Evolutionary conservation across 2,888 invertebrate species (phyloP), one percentile per base, ranked within the genome.

Genomic region (Cephus nigrinus): DNA sequence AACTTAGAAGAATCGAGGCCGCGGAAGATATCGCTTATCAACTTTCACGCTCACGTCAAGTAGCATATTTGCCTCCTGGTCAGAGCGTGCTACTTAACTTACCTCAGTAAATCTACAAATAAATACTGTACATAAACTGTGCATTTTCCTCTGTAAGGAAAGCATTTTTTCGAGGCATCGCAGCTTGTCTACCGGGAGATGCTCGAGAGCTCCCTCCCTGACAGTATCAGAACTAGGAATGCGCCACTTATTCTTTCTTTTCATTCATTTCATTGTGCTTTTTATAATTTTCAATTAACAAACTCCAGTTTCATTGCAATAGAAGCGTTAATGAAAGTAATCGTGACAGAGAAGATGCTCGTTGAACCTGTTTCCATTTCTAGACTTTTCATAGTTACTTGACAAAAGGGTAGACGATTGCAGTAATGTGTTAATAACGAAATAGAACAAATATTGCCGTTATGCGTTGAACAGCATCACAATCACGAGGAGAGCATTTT

Each of bases 1-100:
- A 99, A 91, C 94, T 99, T 83, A 94, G 99, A 92, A 96, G 99
- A 93, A 97, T 99, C 87, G 99, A 99, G 93, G 99, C 99, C 0
- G 98, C 99, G 0, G 99, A 99, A 94, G 99, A 99, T 89, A 99
- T 99, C 88, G 99, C 99, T 9, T 97, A 97, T 92, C 98, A 98
- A 92, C 93, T 99, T 89, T 95, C 98, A 31, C 96, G 97, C 91
- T 97, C 99, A 3, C 95, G 99, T 89, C 98, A 98, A 91, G 97
- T 99, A 81, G 94, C 97, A 55, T 99, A 99, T 92, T 93, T 99
- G 86, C 99, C 99, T 11, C 93, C 95, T 81, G 97, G 97, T 78
- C 97, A 98, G 92, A 95, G 95, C 91, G 95, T 97, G 78, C 93
- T 98, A 75, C 92, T 98, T 84, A 96, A 95, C 90, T 93, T 97